Base-by-base conservation (phyloP, 2,113 vertebrate species). In the Trochalopteron elliotii region DNA sequence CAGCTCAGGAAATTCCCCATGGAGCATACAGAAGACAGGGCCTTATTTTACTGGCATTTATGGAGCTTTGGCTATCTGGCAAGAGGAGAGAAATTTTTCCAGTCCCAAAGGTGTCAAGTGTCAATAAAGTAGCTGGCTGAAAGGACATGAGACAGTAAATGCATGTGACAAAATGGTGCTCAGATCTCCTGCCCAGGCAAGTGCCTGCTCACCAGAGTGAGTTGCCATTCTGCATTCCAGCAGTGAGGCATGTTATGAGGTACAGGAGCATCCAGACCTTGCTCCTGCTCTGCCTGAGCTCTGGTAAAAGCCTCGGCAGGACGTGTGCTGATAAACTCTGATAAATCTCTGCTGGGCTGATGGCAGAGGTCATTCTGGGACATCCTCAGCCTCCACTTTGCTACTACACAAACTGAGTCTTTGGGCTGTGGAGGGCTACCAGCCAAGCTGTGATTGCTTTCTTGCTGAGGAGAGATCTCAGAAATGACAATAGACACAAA, bases 131-230 rank as follows among this genome's bases (percentile, higher is more conserved):
- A 71, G 28, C 10, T 83, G 45, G 50, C 49, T 53, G 39, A 69
- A 28, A 57, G 42, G 42, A 44, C 28, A n/a, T 3, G 12, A 49
- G 30, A n/a, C 47, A 86, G 40, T 44, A 57, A 90, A 82, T 0
- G 1, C 0, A 0, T 19, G 17, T 42, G 67, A 57, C 18, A 42
- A 65, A 22, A 61, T 2, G 9, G 24, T 1, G 3, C 15, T 57
- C 7, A 10, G 33, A 31, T 53, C 12, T 57, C 67, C 56, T 52
- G 23, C 47, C 23, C 56, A 47, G 52, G 31, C 20, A 7, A 55
- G 17, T 3, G 8, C 30, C 35, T n/a, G 30, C 4, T 15, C 53
- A 28, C 20, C 35, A 31, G 37, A 35, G 35, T 0, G 30, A 55
- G 33, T 49, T 67, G 33, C 16, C 19, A 19, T 50, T 71, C 68